Conservation (phyloP, 2,888 invertebrate species). For the Coleophora deauratella region DNA sequence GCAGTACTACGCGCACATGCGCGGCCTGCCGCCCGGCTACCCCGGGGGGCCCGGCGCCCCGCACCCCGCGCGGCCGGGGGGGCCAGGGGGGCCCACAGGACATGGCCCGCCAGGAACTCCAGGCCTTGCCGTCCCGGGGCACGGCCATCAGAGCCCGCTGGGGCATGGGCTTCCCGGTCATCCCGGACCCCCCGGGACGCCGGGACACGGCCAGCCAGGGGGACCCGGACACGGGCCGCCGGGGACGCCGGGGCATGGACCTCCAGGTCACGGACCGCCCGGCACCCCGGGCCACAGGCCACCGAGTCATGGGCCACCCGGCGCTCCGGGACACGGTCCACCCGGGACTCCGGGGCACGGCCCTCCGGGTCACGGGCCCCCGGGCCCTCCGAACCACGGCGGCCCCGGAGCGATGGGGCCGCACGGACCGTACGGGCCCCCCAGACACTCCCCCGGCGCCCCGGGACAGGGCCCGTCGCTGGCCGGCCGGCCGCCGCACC, state of each 20-base stretch:
- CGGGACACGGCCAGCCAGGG: slow-evolving; percentile 12
- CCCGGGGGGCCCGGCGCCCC: slow-evolving; percentile 15
- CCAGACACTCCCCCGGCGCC: slow-evolving; percentile 1
- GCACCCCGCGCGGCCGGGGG: slow-evolving; percentile 7
- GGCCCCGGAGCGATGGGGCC: slow-evolving; percentile 12
- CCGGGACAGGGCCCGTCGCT: too few relatives aligned
- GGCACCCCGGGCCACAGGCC: not conserved
- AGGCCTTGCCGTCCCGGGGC: too few relatives aligned
- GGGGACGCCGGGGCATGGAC: slow-evolving; percentile 10
- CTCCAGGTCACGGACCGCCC: slow-evolving; percentile 13
- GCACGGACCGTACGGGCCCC: slow-evolving; percentile 12
- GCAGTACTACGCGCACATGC: slow-evolving; percentile 42
- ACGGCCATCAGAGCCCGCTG: too few relatives aligned
- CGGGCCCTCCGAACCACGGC: slow-evolving; percentile 12
- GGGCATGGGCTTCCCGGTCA: too few relatives aligned
- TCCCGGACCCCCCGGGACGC: slow-evolving; percentile 8
- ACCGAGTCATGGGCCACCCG: too few relatives aligned
- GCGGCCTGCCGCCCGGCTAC: slow-evolving; percentile 12
- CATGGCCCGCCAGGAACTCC: slow-evolving; percentile 4
- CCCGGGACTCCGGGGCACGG: too few relatives aligned
- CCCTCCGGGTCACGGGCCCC: slow-evolving; percentile 9
- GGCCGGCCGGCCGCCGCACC: too few relatives aligned
- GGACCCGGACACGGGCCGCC: too few relatives aligned
- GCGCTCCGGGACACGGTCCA: too few relatives aligned
- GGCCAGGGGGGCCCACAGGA: too few relatives aligned